phyloP scores from a whole-genome alignment of 2,797 vertebrate species.

The Anguilla pacifica region DNA sequence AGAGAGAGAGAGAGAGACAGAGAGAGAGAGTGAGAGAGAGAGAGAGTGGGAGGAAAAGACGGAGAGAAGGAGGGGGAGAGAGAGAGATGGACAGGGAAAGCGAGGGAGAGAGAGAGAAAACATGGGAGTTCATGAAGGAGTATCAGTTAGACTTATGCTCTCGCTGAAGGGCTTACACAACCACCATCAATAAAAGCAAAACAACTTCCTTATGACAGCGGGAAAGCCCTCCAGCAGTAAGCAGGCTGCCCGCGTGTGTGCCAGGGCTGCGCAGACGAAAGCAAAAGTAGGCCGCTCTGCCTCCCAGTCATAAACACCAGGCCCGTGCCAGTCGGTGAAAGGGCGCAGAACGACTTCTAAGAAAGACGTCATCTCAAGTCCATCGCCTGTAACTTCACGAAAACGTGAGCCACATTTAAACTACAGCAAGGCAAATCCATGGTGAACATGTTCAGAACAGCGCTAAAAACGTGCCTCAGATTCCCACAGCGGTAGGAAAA shows the following conservation, averaged over 20 bases:
- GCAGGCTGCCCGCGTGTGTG: background rate
- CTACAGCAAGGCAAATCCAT: background rate
- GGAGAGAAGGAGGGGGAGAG: background rate
- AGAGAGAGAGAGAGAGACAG: background rate
- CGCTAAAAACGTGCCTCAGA: background rate
- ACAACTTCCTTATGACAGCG: slow-evolving; percentile 26
- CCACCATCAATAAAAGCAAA: background rate
- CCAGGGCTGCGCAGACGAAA: background rate
- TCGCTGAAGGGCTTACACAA: background rate
- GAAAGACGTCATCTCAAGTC: background rate
- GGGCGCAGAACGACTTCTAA: background rate
- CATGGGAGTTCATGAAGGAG: background rate
- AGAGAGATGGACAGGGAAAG: background rate
- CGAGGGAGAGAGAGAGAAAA: background rate
- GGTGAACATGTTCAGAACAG: background rate
- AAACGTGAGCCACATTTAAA: background rate
- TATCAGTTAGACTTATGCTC: background rate
- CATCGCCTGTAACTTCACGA: background rate
- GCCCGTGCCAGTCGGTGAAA: background rate
- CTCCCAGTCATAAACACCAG: background rate
- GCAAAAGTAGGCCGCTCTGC: background rate
- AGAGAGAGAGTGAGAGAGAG: background rate
- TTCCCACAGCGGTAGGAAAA: background rate
- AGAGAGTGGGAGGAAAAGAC: too few relatives aligned
- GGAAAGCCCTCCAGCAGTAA: background rate